Evolutionary conservation across 2,113 vertebrate species (phyloP).

Genomic region (Aegithalos caudatus): DNA sequence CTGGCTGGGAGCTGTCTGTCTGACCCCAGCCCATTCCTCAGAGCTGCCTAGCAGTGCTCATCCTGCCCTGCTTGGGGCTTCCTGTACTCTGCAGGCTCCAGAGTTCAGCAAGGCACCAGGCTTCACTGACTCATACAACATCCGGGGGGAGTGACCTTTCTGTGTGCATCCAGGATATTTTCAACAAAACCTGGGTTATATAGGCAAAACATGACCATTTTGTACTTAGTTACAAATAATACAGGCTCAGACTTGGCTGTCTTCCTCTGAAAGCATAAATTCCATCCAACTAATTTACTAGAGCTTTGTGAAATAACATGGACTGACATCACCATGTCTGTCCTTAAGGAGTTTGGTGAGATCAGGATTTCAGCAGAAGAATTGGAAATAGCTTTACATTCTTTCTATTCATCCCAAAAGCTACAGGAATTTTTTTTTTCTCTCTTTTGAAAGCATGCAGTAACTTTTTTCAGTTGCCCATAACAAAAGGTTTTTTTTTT

Average conservation of each 20-base stretch:
- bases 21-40: not conserved
- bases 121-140: not conserved
- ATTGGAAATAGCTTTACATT: not conserved
- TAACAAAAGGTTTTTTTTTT: not conserved
- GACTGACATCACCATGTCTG: not conserved
- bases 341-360: not conserved
- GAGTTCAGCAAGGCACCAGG: not conserved
- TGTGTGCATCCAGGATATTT: not conserved
- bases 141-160: not conserved
- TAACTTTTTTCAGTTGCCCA: not conserved
- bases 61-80: not conserved
- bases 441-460: not conserved
- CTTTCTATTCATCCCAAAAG: not conserved
- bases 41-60: fast-evolving
- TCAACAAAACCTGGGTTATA: not conserved
- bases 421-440: not conserved
- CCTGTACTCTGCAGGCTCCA: not conserved
- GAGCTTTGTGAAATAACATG: not conserved
- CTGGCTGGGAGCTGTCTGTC: not conserved
- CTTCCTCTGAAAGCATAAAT: not conserved
- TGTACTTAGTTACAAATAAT: not conserved
- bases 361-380: not conserved
- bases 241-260: not conserved
- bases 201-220: not conserved
- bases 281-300: not conserved